These are phyloP conservation scores for Colinus virginianus DNA, from an alignment of 2,113 vertebrate species.

Conservation along the genomic window DNA sequence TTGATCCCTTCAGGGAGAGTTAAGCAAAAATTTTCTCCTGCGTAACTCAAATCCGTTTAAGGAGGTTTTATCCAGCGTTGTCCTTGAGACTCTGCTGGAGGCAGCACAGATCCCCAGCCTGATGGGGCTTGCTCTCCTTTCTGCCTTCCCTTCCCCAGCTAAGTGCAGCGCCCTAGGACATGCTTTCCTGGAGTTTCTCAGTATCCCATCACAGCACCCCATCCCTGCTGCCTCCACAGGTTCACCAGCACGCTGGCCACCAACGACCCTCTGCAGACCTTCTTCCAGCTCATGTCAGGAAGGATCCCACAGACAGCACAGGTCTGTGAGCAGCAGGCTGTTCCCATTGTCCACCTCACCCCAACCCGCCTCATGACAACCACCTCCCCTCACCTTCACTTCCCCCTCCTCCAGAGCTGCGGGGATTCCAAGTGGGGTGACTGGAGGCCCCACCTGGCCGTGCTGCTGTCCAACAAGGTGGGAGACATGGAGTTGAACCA, in stretches of 20 bases:
- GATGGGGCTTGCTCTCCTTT: not conserved
- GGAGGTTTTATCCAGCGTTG: not conserved
- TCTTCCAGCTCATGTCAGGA: constrained; percentile 92
- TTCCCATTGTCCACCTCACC: not conserved
- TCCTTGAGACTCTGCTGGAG: constrained; percentile 13
- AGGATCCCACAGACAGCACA: constrained; percentile 85
- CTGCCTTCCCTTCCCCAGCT: not conserved
- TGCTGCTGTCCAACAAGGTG: constrained; percentile 88
- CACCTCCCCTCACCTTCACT: not conserved
- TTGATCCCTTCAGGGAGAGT: constrained; percentile 37
- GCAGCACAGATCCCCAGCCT: not conserved
- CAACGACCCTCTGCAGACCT: constrained; percentile 90
- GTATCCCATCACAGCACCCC: not conserved
- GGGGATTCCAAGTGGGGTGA: constrained; percentile 88
- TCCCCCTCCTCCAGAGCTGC: constrained; percentile 78
- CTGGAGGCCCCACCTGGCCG: constrained; percentile 92
- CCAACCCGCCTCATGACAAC: not conserved
- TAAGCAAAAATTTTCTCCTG: constrained; percentile 17
- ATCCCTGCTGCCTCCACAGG: constrained; percentile 70
- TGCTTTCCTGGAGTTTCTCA: not conserved
- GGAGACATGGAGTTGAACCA: constrained; percentile 78
- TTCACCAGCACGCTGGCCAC: constrained; percentile 87
- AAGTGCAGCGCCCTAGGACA: not conserved
- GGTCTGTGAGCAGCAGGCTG: constrained; percentile 71
- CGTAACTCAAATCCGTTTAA: not conserved